A percentile compares a stretch with the other conserved stretches of the same genome.
These are phyloP conservation scores for Cephonodes hylas DNA, from an alignment of 2,888 invertebrate species.

Conservation along the genomic window DNA sequence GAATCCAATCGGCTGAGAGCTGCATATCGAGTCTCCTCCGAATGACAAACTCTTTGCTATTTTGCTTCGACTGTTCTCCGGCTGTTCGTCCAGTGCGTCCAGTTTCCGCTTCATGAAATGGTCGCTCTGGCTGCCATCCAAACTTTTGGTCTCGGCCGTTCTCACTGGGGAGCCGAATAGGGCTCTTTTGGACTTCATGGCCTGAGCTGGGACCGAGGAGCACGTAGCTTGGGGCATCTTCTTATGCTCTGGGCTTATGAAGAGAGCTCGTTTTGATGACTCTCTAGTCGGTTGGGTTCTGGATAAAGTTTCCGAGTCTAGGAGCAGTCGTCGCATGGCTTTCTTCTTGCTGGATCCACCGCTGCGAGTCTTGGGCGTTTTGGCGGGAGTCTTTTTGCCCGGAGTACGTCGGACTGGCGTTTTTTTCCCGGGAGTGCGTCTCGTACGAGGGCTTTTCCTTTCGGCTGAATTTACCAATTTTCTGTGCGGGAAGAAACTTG, in stretches of 20 bases:
- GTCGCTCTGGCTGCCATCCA: slow-evolving; percentile 56
- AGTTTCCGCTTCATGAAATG: slow-evolving; percentile 73
- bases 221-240: slow-evolving; percentile 52
- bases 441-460: slow-evolving; percentile 71
- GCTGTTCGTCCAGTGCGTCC: slow-evolving; percentile 62
- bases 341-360: slow-evolving; percentile 84
- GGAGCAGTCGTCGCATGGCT: slow-evolving; percentile 66
- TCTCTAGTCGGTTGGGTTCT: slow-evolving; percentile 74
- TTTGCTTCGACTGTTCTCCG: slow-evolving; percentile 64
- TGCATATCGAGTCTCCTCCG: slow-evolving; percentile 64
- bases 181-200: slow-evolving; percentile 84
- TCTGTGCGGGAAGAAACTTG: slow-evolving; percentile 76
- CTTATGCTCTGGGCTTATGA: slow-evolving; percentile 85
- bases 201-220: slow-evolving; percentile 65
- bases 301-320: slow-evolving; percentile 63
- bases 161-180: slow-evolving; percentile 83
- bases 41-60: slow-evolving; percentile 82
- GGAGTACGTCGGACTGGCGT: slow-evolving; percentile 68
- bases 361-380: slow-evolving; percentile 78
- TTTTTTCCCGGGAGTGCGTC: slow-evolving; percentile 74
- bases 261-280: slow-evolving; percentile 85
- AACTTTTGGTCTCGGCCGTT: slow-evolving; percentile 55
- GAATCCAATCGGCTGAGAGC: slow-evolving; percentile 43
- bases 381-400: slow-evolving; percentile 81
- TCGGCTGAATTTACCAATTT: slow-evolving; percentile 68